phyloP scores from a whole-genome alignment of 1,140 invertebrate species.

The Chelonus insularis region DNA sequence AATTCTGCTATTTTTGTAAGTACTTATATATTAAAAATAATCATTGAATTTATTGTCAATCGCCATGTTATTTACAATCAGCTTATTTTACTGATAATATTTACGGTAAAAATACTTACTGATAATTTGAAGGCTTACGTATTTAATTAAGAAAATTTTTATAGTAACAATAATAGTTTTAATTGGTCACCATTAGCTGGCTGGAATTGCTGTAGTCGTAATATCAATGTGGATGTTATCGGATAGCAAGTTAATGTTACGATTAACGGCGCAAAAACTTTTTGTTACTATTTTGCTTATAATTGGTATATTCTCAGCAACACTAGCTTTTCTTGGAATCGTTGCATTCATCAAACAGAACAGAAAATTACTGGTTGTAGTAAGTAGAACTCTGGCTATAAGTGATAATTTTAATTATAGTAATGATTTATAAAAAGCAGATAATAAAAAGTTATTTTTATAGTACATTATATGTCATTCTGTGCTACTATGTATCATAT shows the following conservation, averaged over 20 bases:
- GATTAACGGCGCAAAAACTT: conserved; percentile 37
- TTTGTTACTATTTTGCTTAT: conserved; percentile 36
- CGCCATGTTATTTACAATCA: too few species aligned
- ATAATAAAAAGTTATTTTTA: too few species aligned
- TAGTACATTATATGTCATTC: conserved; percentile 37
- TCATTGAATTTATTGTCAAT: too few species aligned
- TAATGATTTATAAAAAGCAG: conserved; percentile 9
- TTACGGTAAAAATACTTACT: too few species aligned
- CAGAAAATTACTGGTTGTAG: conserved; percentile 31
- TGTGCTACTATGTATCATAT: conserved; percentile 32
- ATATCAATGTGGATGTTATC: conserved; percentile 40
- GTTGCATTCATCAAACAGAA: conserved; percentile 34
- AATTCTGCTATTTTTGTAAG: conserved; percentile 37
- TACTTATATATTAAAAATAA: too few species aligned
- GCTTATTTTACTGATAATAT: too few species aligned
- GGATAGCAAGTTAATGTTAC: conserved; percentile 37
- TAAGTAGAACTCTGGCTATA: conserved; percentile 25
- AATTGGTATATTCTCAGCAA: conserved; percentile 26
- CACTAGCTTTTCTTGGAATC: conserved; percentile 35
- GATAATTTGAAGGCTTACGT: too few species aligned
- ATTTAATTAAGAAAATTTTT: conserved; percentile 3
- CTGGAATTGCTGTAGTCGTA: conserved; percentile 35
- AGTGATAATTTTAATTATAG: background rate
- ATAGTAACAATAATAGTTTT: conserved; percentile 13
- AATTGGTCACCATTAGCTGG: too few species aligned